Evolutionary conservation across 2,888 invertebrate genomes (phyloP).

Genomic region (Sesamia inferens): DNA sequence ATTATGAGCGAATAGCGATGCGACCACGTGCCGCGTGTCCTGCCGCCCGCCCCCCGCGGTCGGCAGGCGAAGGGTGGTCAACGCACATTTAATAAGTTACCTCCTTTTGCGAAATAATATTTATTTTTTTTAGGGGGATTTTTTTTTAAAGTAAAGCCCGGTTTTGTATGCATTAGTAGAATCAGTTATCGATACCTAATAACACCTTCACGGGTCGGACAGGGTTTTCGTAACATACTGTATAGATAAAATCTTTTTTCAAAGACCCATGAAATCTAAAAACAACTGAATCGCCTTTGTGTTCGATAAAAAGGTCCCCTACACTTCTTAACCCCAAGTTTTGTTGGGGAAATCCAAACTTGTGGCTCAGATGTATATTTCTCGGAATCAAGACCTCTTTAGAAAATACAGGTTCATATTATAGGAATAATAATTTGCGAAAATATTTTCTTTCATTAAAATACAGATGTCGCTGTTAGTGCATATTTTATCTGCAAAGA

Average conservation of each 20-base stretch:
- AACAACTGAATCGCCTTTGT: background rate
- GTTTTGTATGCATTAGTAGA: no score
- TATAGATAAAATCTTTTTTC: background rate
- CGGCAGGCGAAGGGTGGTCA: no score
- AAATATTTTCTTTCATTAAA: slow-evolving; percentile 10
- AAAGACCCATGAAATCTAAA: slow-evolving; percentile 5
- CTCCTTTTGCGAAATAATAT: no score
- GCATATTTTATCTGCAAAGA: slow-evolving; percentile 33
- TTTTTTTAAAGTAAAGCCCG: no score
- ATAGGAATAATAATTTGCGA: background rate
- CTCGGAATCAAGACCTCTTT: slow-evolving; percentile 20
- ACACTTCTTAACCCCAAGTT: background rate
- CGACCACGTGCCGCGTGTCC: no score
- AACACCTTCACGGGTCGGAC: no score
- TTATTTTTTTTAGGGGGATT: no score
- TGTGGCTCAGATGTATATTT: slow-evolving; percentile 12
- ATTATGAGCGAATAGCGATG: no score
- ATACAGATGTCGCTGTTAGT: slow-evolving; percentile 57
- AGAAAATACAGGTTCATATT: slow-evolving; percentile 5
- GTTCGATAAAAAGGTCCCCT: background rate
- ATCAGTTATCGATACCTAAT: no score
- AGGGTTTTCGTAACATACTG: no score
- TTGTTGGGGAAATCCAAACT: slow-evolving; percentile 27
- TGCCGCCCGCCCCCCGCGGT: no score
- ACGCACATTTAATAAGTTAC: no score